Evolutionary conservation across 2,888 invertebrate species (phyloP).

Genomic region (Disparrhopalites patrizii): DNA sequence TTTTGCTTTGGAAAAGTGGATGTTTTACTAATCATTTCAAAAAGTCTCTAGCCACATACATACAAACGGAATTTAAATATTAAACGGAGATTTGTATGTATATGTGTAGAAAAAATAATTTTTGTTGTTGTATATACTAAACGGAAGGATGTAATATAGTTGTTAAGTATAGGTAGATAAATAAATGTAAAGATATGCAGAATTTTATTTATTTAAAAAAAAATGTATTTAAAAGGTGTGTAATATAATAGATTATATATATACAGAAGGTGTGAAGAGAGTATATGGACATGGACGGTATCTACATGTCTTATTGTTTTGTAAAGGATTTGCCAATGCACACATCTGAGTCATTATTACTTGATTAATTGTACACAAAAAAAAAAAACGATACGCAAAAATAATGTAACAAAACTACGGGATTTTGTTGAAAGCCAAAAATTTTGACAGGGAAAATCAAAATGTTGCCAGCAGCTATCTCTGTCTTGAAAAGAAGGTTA

Average conservation of each 20-base stretch:
- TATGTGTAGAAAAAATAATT: neutral
- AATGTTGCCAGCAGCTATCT: no score
- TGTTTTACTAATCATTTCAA: conserved; percentile 1
- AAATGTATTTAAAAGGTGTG: no score
- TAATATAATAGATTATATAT: neutral
- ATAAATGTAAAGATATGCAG: neutral
- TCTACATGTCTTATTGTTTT: no score
- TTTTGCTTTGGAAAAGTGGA: no score
- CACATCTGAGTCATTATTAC: conserved; percentile 12
- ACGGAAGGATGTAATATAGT: neutral
- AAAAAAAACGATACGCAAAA: no score
- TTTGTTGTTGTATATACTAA: neutral
- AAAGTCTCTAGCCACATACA: conserved; percentile 9
- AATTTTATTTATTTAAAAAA: conserved; percentile 6
- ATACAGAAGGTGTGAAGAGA: conserved; percentile 9
- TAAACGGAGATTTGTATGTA: neutral
- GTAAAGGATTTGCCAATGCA: conserved; percentile 17
- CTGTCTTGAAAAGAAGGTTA: no score
- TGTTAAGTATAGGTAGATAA: neutral
- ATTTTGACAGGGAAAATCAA: no score
- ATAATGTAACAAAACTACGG: no score
- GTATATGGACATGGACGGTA: conserved; percentile 10
- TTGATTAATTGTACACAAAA: conserved; percentile 13
- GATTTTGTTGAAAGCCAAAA: no score
- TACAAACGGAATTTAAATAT: no score